Evolutionary conservation across 2,888 invertebrate species (phyloP).

Genomic region (Lepidochrysops patricia): DNA sequence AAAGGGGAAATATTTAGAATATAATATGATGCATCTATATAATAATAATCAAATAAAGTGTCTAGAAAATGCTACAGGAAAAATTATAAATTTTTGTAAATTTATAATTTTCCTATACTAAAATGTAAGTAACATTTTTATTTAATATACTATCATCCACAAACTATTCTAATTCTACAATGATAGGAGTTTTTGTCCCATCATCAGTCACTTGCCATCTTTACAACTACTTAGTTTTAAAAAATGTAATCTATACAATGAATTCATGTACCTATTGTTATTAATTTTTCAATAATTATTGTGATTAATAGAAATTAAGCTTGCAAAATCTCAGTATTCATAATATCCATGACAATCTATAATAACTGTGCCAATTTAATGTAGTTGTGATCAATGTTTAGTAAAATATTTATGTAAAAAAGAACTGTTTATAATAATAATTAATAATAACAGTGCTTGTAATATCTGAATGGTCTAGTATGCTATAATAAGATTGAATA

Average conservation of each 20-base stretch:
- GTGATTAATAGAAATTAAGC: neutral
- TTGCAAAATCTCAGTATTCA: neutral
- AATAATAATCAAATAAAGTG: no score
- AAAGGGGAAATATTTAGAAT: no score
- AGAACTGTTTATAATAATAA: neutral
- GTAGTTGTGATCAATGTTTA: neutral
- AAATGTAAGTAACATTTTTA: no score
- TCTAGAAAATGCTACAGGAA: no score
- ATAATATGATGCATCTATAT: no score
- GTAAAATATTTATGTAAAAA: neutral
- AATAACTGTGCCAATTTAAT: neutral
- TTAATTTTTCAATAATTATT: neutral
- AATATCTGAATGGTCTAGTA: neutral
- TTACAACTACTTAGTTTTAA: no score
- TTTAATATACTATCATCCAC: no score
- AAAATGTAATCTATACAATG: neutral
- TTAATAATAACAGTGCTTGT: neutral
- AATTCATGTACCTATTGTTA: neutral
- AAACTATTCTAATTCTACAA: no score
- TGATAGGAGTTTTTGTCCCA: no score
- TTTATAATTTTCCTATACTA: no score
- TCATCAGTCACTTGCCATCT: neutral
- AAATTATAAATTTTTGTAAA: no score
- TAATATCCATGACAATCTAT: neutral
- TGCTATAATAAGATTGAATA: neutral